Evolutionary conservation across 2,113 vertebrate genomes (phyloP).

Genomic region (Polypterus senegalus): DNA sequence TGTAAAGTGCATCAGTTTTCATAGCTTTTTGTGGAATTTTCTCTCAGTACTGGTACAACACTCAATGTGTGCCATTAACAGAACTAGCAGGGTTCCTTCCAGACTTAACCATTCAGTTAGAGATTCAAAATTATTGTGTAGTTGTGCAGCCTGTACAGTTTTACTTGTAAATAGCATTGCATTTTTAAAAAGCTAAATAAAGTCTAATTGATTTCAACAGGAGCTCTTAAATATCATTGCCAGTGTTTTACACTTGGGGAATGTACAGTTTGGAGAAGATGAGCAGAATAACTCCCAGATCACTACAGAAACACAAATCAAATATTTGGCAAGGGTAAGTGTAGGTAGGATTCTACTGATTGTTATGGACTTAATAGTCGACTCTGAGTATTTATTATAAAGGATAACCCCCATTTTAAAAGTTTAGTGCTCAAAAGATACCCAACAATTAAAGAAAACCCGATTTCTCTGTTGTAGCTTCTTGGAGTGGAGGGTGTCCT

Average conservation of each 20-base stretch:
- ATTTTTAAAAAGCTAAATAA: background rate
- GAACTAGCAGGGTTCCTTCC: too few relatives aligned
- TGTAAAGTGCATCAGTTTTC: too few relatives aligned
- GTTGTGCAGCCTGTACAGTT: too few relatives aligned
- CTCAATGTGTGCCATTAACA: too few relatives aligned
- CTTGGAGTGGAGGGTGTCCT: slow-evolving; percentile 66
- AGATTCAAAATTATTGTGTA: too few relatives aligned
- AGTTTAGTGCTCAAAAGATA: too few relatives aligned
- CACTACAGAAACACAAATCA: slow-evolving; percentile 84
- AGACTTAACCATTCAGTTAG: too few relatives aligned
- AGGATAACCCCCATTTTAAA: too few relatives aligned
- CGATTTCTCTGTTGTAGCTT: slow-evolving; percentile 49
- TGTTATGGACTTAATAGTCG: background rate
- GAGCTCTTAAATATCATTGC: slow-evolving; percentile 86
- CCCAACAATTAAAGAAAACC: too few relatives aligned
- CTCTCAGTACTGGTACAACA: too few relatives aligned
- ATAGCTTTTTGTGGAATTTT: too few relatives aligned
- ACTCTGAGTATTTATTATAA: too few relatives aligned
- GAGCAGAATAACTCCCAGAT: slow-evolving; percentile 76
- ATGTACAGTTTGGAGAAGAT: slow-evolving; percentile 76
- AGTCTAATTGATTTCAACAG: slow-evolving; percentile 34
- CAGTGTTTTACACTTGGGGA: slow-evolving; percentile 88
- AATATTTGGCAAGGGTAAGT: slow-evolving; percentile 83
- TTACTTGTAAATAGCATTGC: background rate
- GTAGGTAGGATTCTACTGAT: background rate